Base-by-base conservation (phyloP, 2,113 vertebrate genomes). In the Triplophysa rosa region DNA sequence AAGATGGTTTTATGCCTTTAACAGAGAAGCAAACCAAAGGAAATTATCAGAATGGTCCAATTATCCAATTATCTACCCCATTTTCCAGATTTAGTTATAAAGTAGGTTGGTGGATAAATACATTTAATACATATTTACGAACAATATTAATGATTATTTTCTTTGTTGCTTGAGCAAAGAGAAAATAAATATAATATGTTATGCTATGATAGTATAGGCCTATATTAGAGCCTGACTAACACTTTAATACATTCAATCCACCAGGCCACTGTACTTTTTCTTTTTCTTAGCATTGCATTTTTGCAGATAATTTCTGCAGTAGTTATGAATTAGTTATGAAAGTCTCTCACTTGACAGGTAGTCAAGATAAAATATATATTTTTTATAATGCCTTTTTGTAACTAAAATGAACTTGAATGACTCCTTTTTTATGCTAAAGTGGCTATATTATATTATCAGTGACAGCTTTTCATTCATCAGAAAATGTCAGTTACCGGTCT, bases 141-240 rank as follows among this genome's bases (percentile, higher is more conserved):
- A 37, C 63, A 74, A 49, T 73, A 66, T 72, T 11, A 73, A 80
- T 54, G 73, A n/a, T 37, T 59, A 29, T 66, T 65, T 24, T 71
- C 62, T 59, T 29, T 59, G 37, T 11, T 67, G 29, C 49, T 56
- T 11, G 21, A 66, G 37, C 12, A 71, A 21, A 65, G 42, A 67
- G 23, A 62, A 66, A 64, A 80, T 0, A 33, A 14, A 67, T 42
- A 45, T 45, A 45, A 58, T 58, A 54, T 33, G 2, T 1, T n/a
- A 40, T 72, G 54, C 59, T 24, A n/a, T n/a, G n/a, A n/a, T n/a
- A n/a, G n/a, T 13, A 40, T 49, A 21, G 26, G 24, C 29, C 17
- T 62, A 29, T 3, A 47, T 62, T 37, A 52, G 61, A 52, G 21
- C 2, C 11, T 59, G 52, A 52, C 33, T 72, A 33, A 65, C 16